Evolutionary conservation across 2,888 invertebrate genomes (phyloP).

Genomic region (Venustoraphidia nigricollis): DNA sequence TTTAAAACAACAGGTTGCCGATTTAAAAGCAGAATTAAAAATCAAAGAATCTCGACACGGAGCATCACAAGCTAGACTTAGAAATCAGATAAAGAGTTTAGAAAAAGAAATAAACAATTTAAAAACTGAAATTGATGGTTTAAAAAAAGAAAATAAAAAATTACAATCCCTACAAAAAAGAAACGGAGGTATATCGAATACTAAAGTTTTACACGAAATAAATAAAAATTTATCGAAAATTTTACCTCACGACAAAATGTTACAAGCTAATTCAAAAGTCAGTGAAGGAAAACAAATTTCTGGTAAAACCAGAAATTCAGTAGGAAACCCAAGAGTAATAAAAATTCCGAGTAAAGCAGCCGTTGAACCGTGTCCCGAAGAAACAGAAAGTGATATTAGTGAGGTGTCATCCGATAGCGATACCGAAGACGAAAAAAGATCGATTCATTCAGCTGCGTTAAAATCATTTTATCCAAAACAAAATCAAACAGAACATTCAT

Average conservation of each 20-base stretch:
- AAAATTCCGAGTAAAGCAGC: constrained; percentile 23
- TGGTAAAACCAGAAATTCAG: constrained; percentile 18
- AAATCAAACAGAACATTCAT: background rate
- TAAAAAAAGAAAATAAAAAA: constrained; percentile 50
- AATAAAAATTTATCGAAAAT: constrained; percentile 43
- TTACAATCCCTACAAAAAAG: constrained; percentile 42
- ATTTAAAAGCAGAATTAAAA: constrained; percentile 48
- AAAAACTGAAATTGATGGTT: constrained; percentile 47
- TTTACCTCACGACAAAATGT: constrained; percentile 11
- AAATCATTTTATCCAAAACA: background rate
- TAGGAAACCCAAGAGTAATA: constrained; percentile 29
- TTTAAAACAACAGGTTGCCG: constrained; percentile 46
- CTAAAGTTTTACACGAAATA: constrained; percentile 60
- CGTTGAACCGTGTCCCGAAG: constrained; percentile 11
- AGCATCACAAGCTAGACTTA: constrained; percentile 51
- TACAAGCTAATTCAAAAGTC: no score
- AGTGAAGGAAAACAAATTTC: no score
- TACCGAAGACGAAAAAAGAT: constrained; percentile 4
- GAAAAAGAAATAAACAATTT: constrained; percentile 53
- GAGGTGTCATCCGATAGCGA: constrained; percentile 7
- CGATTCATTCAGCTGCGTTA: background rate
- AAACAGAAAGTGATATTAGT: constrained; percentile 16
- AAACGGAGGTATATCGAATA: constrained; percentile 41
- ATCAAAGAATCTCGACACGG: constrained; percentile 60
- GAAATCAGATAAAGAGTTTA: constrained; percentile 55